Evolutionary conservation across 2,113 vertebrate genomes (phyloP), one percentile per base, ranked within the genome.

Genomic region (Neomonachus schauinslandi): DNA sequence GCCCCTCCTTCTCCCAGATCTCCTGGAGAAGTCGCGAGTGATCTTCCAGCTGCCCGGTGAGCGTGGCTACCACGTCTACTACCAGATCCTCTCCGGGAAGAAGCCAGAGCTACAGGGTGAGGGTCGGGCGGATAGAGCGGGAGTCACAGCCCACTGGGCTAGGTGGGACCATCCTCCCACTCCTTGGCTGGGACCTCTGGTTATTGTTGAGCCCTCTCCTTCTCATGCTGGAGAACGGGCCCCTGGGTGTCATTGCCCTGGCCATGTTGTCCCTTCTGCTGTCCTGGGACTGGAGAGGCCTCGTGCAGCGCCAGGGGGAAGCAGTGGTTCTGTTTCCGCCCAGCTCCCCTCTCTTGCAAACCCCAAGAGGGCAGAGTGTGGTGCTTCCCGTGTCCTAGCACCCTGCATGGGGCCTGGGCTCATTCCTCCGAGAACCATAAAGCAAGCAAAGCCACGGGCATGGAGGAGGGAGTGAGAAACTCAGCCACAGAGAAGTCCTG

Each of bases 11-110:
- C 21, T 63, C 97, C 84, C 96, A 99, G 99, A 99, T 97, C 99
- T 99, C 91, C 98, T 99, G 95, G 99, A 99, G 98, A 99, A 99
- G 99, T 99, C 99, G 7, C 99, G 99, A 98, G 99, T 99, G 95
- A 99, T 99, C 97, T 99, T 99, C 98, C 99, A 99, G 99, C 99
- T 99, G 97, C 99, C 99, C 0, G 99, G 98, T 49, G 99, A 99
- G 97, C 99, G 99, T 91, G 99, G 99, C 95, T 99, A 99, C 98
- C 99, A 99, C 42, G 99, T 99, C 98, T 99, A 99, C 98, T 99
- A 99, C 98, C 99, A 99, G 98, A 99, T 99, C 94, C 98, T 99
- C 94, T 99, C 99, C 0, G 99, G 99, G 98, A 99, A 99, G 99
- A 99, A 99, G 97, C 99, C 99, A 81, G 99, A 99, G 97, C 99